Evolutionary conservation across 1,140 invertebrate species (phyloP).

Genomic region (Brachionus paranguensis): DNA sequence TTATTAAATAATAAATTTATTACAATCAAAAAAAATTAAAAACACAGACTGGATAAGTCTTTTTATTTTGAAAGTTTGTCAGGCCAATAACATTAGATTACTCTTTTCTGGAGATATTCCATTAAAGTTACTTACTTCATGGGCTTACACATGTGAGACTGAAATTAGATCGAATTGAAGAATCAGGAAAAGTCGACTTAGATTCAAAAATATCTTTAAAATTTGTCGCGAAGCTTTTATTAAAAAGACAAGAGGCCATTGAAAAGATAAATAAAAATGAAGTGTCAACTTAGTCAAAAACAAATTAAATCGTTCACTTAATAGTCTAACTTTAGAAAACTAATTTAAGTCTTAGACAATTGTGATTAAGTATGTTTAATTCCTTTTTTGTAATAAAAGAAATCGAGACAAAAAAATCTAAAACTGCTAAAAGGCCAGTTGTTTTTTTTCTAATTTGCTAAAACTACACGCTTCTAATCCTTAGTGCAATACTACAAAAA

Average conservation of each 20-base stretch:
- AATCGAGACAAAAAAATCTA: not conserved
- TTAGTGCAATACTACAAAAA: not conserved
- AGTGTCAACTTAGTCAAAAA: not conserved
- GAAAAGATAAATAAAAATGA: not conserved
- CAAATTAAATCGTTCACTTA: not conserved
- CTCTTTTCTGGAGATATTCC: no score
- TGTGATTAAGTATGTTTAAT: not conserved
- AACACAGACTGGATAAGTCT: no score
- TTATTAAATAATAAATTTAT: not conserved
- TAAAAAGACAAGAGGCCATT: not conserved
- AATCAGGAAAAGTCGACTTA: not conserved
- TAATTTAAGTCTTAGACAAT: slow-evolving; percentile 11
- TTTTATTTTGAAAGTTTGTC: no score
- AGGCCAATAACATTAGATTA: no score
- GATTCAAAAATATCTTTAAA: not conserved
- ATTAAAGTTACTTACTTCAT: no score
- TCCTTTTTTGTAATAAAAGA: not conserved
- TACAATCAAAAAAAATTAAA: not conserved
- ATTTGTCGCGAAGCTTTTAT: not conserved
- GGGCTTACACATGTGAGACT: no score
- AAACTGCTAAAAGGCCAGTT: not conserved
- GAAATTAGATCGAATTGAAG: not conserved
- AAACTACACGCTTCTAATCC: not conserved
- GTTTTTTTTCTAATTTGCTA: not conserved
- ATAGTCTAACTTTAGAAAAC: not conserved